Base-by-base conservation (phyloP, 2,888 invertebrate species). In the Deilephila porcellus region DNA sequence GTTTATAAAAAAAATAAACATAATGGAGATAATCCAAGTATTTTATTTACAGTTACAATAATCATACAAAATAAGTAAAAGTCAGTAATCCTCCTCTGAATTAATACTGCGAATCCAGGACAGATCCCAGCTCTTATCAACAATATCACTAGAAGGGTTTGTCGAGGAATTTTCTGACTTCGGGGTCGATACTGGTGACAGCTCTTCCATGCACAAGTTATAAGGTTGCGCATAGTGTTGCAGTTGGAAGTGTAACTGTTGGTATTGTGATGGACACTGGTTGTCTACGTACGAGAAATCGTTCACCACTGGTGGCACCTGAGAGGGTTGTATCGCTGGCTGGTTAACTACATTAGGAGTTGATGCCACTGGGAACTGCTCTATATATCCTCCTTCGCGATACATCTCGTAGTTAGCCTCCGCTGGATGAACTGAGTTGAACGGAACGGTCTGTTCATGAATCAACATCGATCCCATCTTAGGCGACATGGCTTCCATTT, bases 51-150 rank as follows among this genome's bases (percentile, higher is more conserved):
- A 75, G 64, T 70, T 45, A 11, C 45, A 73, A 60, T 63, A 53
- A 71, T 53, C 59, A 75, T 60, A 75, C 45, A 70, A 32, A 29
- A 62, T 53, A 56, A 72, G 3, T 59, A 34, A 45, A 17, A 5
- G n/a, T 64, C 79, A 87, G 76, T 77, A 84, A 64, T 89, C 88
- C 0, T 90, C 89, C 62, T 88, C 87, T 19, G 79, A 78, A 25
- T 88, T 78, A 71, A 90, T 85, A 74, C 85, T 83, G 19, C 81
- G 84, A 53, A 91, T 85, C 92, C 91, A 91, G 0, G 92, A 90
- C n/a, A 89, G 76, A 72, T 91, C 91, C 86, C 88, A 90, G 72
- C 79, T 88, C 52, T 81, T 83, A 0, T 84, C 86, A 52, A 78
- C 75, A 1, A 80, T 71, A 3, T 81, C 79, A 72, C 76, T 80